Evolutionary conservation across 1,140 invertebrate genomes (phyloP), one percentile per base, ranked within the genome.

Genomic region (Uloborus diversus): DNA sequence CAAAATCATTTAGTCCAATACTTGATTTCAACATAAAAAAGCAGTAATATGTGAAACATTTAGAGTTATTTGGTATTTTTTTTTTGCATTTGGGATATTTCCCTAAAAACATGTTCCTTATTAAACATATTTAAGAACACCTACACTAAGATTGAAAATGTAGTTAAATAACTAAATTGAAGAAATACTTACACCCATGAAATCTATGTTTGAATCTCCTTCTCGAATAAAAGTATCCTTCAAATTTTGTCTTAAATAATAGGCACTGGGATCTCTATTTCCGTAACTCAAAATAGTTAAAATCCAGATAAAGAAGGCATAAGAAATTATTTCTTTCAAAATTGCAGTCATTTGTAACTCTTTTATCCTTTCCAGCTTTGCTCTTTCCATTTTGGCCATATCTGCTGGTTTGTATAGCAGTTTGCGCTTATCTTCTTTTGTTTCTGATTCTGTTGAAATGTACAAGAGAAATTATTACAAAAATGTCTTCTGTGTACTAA

Each of bases 241-340:
- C 82, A 89, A 71, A 73, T 86, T 87, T 28, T 86, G 82, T 79
- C 89, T 86, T 82, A 88, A 85, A 1, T 85, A 80, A 79, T 85
- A 87, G 33, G 86, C 85, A 75, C 86, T 82, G 11, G 86, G 82
- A 83, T 86, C 87, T 68, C 88, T 82, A 82, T 88, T 86, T 20
- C 85, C 83, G 83, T 89, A 88, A 83, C 86, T 86, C 57, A 89
- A 83, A 25, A 89, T 84, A 62, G 88, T 85, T 3, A 90, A 84
- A 17, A 90, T 85, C 85, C 86, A 88, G 20, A 90, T 81, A 85
- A 90, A 90, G 80, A 89, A 85, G 0, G 86, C 68, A 82, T 89
- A 90, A 30, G 88, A 85, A 9, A 88, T 59, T 2, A 89, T 88
- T 79, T 89, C 88, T 81, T 87, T 87, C 1, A 89, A 68, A 25